Evolutionary conservation across 2,797 vertebrate genomes (phyloP).

Genomic region (Xerus rutilus): DNA sequence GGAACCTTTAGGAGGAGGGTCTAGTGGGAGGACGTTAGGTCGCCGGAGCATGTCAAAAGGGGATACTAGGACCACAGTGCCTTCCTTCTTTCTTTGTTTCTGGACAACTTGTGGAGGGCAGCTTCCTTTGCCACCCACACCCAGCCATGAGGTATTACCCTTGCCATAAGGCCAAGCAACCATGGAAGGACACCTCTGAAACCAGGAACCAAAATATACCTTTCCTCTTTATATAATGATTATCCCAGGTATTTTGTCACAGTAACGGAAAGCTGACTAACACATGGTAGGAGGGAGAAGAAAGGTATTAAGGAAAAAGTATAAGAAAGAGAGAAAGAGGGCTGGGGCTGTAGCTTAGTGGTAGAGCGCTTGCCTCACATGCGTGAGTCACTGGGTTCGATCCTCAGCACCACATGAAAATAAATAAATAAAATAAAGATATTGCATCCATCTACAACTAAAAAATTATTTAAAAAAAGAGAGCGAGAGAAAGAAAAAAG

Average conservation of each 20-base stretch:
- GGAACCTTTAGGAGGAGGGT: no score
- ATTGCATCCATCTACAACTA: no score
- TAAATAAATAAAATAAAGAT: no score
- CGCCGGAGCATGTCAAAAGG: neutral
- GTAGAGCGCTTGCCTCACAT: no score
- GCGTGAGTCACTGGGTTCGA: no score
- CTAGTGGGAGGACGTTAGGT: neutral
- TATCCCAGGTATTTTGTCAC: neutral
- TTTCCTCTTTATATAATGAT: neutral
- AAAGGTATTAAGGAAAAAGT: neutral
- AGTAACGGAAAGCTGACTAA: neutral
- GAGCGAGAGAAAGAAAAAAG: no score
- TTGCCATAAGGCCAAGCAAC: neutral
- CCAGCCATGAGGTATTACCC: neutral
- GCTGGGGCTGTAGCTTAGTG: no score
- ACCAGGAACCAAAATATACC: neutral
- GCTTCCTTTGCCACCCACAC: neutral
- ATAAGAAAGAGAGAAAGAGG: neutral
- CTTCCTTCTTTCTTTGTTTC: neutral
- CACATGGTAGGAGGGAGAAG: neutral
- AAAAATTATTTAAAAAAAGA: no score
- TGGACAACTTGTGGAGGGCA: neutral
- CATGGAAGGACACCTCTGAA: neutral
- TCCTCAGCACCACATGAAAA: no score
- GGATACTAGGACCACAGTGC: neutral